Evolutionary conservation across 2,797 vertebrate species (phyloP), one percentile per base, ranked within the genome.

Genomic region (Poecilia wingei): DNA sequence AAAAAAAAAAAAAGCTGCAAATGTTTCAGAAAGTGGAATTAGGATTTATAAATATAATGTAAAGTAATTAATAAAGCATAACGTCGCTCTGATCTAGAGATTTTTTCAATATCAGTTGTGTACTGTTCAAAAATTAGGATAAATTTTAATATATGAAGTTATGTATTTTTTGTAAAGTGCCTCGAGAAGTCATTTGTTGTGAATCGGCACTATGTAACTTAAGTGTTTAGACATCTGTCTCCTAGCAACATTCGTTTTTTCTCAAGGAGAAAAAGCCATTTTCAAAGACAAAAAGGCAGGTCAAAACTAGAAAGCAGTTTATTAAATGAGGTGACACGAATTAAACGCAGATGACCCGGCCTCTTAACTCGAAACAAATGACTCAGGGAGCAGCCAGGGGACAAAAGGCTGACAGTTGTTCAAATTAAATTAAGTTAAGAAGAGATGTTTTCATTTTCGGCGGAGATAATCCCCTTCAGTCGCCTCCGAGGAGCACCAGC

Each of bases 311-410:
- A 49, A 66, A 64, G 43, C 33, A 80, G 73, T 78, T 68, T 25
- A 53, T 51, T 73, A 25, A 78, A 76, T 28, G 85, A 82, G 80
- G 80, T 85, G 76, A 80, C n/a, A 80, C 64, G 18, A 79, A 86
- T 84, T 84, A 83, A 85, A 61, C 77, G 59, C 55, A 5, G 73
- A 82, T 83, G 75, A 64, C 3, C 70, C 45, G 16, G 22, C 49
- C 20, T 76, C 33, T 53, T 7, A 76, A 80, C 85, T 83, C 82
- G 55, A 53, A 84, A 77, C 53, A 82, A 83, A 83, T 25, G 57
- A 46, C 75, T 16, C 41, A 53, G 72, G 78, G 80, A 74, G 75
- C 90, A 84, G 85, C 87, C 84, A 85, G 79, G 79, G 87, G 83
- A 88, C 82, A 53, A 86, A 66, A 53, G 75, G 81, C 86, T 80